Conservation (phyloP, 2,797 vertebrate genomes). For the Myotis daubentonii region DNA sequence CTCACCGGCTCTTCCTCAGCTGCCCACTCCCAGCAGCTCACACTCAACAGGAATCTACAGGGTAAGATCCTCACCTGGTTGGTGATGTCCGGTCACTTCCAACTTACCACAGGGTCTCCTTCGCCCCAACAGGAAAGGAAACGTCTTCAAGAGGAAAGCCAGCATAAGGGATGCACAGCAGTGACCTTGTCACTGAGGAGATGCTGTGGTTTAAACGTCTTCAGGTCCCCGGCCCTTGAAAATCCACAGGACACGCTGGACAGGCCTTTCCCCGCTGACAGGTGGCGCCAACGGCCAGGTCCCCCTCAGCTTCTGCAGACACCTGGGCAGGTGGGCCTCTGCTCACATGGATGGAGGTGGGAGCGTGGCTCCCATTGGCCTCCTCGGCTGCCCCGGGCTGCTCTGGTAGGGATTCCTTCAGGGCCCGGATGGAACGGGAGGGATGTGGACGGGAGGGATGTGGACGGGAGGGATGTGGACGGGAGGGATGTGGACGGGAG, state of each 20-base stretch:
- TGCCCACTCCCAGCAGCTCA: fast-evolving
- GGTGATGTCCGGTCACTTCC: neutral
- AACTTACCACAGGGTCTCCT: neutral
- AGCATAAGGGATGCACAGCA: neutral
- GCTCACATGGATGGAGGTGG: neutral
- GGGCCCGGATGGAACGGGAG: too few species aligned
- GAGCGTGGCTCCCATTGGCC: neutral
- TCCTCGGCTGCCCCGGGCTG: neutral
- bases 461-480: too few species aligned
- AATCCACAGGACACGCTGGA: neutral
- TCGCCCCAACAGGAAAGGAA: neutral
- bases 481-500: too few species aligned
- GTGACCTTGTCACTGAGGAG: neutral
- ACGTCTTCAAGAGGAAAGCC: neutral
- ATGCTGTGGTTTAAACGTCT: neutral
- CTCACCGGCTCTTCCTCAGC: neutral
- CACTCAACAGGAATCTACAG: neutral
- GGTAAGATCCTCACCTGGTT: neutral
- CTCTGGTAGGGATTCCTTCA: too few species aligned
- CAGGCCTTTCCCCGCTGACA: neutral
- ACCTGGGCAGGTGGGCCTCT: too few species aligned
- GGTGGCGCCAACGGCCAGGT: neutral
- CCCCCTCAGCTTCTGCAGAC: neutral
- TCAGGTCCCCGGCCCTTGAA: neutral
- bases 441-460: too few species aligned